These are phyloP conservation scores for Phaenicophaeus curvirostris DNA, from an alignment of 2,797 vertebrate genomes.

Conservation along the genomic window DNA sequence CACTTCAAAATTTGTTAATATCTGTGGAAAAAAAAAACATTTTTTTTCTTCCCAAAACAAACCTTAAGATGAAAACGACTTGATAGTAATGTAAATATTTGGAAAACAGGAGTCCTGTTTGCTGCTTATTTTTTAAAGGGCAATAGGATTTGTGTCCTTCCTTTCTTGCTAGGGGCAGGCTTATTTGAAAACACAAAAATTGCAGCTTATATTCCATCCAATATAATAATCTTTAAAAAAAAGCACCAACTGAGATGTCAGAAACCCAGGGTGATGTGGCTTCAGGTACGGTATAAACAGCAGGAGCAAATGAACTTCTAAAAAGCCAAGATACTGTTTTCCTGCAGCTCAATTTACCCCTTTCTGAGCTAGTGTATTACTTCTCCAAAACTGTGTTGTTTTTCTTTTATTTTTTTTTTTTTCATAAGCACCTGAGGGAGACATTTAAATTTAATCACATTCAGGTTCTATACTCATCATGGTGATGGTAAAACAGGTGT, in stretches of 20 bases:
- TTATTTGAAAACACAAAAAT: neutral
- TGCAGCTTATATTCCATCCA: neutral
- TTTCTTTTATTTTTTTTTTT: neutral
- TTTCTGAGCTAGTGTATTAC: conserved; percentile 30
- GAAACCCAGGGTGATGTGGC: conserved; percentile 2
- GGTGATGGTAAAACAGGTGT: conserved; percentile 52
- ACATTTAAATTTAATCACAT: conserved; percentile 61
- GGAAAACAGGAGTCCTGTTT: neutral
- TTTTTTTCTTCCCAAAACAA: neutral
- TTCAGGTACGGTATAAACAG: conserved; percentile 68
- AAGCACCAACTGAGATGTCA: neutral
- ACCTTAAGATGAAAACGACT: neutral
- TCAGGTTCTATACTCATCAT: conserved; percentile 1
- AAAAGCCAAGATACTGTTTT: conserved; percentile 52
- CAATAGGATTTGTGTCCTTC: neutral
- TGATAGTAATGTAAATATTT: neutral
- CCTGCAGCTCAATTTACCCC: conserved; percentile 44
- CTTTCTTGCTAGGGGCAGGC: neutral
- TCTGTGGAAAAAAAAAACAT: neutral
- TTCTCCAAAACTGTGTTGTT: neutral
- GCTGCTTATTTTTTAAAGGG: neutral
- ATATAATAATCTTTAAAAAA: conserved; percentile 36
- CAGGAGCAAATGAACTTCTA: conserved; percentile 61
- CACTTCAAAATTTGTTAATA: neutral
- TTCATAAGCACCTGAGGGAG: conserved; percentile 38